phyloP scores from a whole-genome alignment of 2,113 vertebrate species.

The Synchiropus splendidus region DNA sequence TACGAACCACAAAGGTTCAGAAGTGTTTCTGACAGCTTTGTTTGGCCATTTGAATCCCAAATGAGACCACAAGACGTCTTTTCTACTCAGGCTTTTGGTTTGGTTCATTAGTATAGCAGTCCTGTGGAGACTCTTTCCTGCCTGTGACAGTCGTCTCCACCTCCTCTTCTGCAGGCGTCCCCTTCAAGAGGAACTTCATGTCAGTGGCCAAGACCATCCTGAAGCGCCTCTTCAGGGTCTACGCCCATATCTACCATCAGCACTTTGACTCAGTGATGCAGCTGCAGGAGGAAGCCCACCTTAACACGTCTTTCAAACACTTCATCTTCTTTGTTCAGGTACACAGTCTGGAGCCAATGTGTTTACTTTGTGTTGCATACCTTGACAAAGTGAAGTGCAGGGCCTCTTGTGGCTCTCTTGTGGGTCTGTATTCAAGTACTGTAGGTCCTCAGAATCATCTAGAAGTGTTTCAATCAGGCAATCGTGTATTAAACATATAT shows the following conservation, averaged over 20 bases:
- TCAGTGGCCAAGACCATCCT: conserved; percentile 93
- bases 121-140: background rate
- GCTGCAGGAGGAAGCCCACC: conserved; percentile 93
- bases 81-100: too few relatives aligned
- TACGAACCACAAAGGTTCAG: too few relatives aligned
- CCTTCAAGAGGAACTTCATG: conserved; percentile 95
- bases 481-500: too few relatives aligned
- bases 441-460: too few relatives aligned
- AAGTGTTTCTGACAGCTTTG: too few relatives aligned
- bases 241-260: conserved; percentile 97
- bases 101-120: too few relatives aligned
- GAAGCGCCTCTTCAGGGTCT: conserved; percentile 93
- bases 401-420: background rate
- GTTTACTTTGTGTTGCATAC: background rate
- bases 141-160: background rate
- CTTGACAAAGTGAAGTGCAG: too few relatives aligned
- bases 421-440: too few relatives aligned
- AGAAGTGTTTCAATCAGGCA: too few relatives aligned
- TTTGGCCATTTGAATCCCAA: too few relatives aligned
- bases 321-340: conserved; percentile 99
- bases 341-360: background rate
- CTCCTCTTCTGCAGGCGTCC: conserved; percentile 69
- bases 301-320: conserved; percentile 98
- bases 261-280: conserved; percentile 95
- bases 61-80: too few relatives aligned